Evolutionary conservation across 2,797 vertebrate genomes (phyloP), one percentile per base, ranked within the genome.

Genomic region (Pygocentrus nattereri): DNA sequence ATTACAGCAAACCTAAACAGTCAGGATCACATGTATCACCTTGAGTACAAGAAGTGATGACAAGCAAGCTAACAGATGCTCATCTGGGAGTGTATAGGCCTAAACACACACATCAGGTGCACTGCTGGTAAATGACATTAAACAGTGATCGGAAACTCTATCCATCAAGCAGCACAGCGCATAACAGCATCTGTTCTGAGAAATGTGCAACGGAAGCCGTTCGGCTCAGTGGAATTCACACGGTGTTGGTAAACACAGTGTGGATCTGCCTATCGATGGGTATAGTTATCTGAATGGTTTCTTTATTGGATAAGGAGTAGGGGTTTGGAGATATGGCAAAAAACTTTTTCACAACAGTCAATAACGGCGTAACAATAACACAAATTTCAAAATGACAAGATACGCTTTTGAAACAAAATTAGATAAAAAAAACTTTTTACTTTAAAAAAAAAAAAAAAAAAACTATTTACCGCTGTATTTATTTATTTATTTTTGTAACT

Each of bases 91-190:
- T 41, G 62, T 67, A 34, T 0, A 19, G 61, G 27, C 25, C 52
- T 54, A 58, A 11, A 15, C 59, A 61, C 15, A 15, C 27, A 64
- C 16, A 13, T 64, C 62, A 67, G 62, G 62, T 21, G 30, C 62
- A 38, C 62, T 41, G 62, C 41, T 5, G 15, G 62, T 21, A 67
- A 67, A 38, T 67, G 5, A 67, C 62, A 67, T 67, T 34, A 67
- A 67, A 38, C 62, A 38, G 30, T 2, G 34, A 38, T 67, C 18
- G 21, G 62, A 38, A 67, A 67, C 31, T 41, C 62, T 38, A 67
- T 41, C 15, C 34, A 4, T 1, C 16, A 1, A 19, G 31, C 18
- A 19, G 34, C 18, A 21, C 16, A 67, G 62, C 34, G 62, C 21
- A 34, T 30, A 18, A 3, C 19, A 16, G 25, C 61, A 16, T 34